Conservation (phyloP, 92 coral and sea anemone species). For the Scolanthus callimorphus region DNA sequence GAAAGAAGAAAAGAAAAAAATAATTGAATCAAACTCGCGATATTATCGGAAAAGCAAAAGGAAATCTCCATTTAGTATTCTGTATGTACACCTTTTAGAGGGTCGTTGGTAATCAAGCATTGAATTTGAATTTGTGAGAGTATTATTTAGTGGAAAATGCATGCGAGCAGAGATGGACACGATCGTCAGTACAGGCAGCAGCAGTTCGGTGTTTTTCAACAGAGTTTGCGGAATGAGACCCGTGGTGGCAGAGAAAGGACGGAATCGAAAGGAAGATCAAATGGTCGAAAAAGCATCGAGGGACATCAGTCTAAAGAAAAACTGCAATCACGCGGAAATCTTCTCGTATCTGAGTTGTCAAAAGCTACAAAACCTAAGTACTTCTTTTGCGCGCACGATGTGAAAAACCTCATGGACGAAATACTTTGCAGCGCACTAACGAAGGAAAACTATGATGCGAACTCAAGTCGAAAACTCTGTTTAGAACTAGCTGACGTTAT, state of each 20-base stretch:
- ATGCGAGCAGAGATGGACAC: conserved; percentile 18
- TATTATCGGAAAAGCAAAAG: background rate
- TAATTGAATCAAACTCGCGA: too few species aligned
- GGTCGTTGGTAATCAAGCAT: too few species aligned
- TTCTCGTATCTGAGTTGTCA: too few species aligned
- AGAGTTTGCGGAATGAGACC: conserved; percentile 41
- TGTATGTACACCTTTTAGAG: too few species aligned
- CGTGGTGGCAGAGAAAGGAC: conserved; percentile 10
- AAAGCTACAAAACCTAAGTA: background rate
- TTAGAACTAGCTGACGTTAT: conserved; percentile 60
- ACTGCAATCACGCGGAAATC: background rate
- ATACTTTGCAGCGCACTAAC: conserved; percentile 46
- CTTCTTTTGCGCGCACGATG: conserved; percentile 42
- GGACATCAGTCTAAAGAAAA: background rate
- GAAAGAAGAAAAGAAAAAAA: too few species aligned
- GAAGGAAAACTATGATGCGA: conserved; percentile 34
- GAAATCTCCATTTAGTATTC: too few species aligned
- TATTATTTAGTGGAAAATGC: too few species aligned
- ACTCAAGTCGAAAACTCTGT: conserved; percentile 50
- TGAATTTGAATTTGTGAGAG: background rate
- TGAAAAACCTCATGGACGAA: conserved; percentile 67
- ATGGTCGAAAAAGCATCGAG: conserved; percentile 1
- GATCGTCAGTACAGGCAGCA: conserved; percentile 28
- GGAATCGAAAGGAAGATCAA: conserved; percentile 17
- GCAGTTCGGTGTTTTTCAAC: conserved; percentile 40